Percentiles rank a stretch among this genome's conserved stretches.
phyloP scores from a whole-genome alignment of 2,797 vertebrate genomes.

The Anabacerthia variegaticeps region DNA sequence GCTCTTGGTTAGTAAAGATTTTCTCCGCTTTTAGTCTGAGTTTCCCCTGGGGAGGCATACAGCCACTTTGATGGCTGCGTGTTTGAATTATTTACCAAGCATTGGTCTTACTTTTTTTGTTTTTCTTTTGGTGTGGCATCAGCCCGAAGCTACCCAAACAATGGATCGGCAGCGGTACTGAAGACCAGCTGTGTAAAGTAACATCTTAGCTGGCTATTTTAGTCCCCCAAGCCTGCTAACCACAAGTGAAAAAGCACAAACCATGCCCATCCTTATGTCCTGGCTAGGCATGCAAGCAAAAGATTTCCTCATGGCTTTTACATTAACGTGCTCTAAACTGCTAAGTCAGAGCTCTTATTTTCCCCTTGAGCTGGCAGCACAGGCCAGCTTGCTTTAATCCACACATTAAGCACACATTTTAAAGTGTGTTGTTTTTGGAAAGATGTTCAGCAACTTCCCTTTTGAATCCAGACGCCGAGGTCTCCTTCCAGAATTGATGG shows the following conservation, averaged over 20 bases:
- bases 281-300: not conserved
- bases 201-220: not conserved
- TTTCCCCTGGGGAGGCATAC: not conserved
- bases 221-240: not conserved
- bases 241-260: not conserved
- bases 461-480: not conserved
- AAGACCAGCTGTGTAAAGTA: constrained; percentile 4
- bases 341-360: constrained; percentile 59
- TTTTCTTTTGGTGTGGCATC: not conserved
- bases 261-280: not conserved
- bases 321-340: constrained; percentile 38
- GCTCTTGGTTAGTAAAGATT: not conserved
- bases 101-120: not conserved
- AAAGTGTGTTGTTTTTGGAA: constrained; percentile 61
- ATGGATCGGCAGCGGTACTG: not conserved
- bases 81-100: constrained; percentile 28
- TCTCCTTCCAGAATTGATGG: constrained; percentile 34
- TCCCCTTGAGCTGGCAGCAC: constrained; percentile 41
- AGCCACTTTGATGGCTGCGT: not conserved
- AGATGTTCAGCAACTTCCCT: constrained; percentile 18
- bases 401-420: constrained; percentile 43
- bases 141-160: not conserved
- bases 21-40: not conserved
- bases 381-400: constrained; percentile 45
- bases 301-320: not conserved